These are phyloP conservation scores for Ginglymostoma cirratum DNA, from an alignment of 2,113 vertebrate genomes.

Conservation along the genomic window DNA sequence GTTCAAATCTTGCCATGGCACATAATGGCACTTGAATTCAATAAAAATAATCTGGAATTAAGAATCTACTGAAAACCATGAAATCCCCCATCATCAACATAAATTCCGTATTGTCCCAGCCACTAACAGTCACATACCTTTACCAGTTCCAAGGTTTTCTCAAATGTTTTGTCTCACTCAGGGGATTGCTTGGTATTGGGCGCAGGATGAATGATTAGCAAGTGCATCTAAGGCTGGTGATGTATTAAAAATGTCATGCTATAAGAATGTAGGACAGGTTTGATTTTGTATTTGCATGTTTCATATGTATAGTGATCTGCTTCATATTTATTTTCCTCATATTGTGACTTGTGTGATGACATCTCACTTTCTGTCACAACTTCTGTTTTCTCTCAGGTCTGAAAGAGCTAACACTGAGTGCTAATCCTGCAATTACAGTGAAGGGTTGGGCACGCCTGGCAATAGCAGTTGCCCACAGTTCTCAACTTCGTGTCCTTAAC, in stretches of 20 bases:
- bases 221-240: not conserved
- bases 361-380: not conserved
- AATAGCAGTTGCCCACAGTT: slow-evolving; percentile 90
- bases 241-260: not conserved
- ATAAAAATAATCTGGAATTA: too few relatives aligned
- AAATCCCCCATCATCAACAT: too few relatives aligned
- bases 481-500: slow-evolving; percentile 85
- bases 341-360: not conserved
- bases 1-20: too few relatives aligned
- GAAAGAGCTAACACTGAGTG: slow-evolving; percentile 86
- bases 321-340: not conserved
- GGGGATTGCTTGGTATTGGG: not conserved
- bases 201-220: not conserved
- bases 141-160: not conserved
- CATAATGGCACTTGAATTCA: too few relatives aligned
- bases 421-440: slow-evolving; percentile 82
- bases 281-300: not conserved
- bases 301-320: not conserved
- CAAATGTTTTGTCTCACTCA: not conserved
- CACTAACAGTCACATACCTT: too few relatives aligned
- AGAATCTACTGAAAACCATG: too few relatives aligned
- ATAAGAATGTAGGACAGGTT: not conserved
- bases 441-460: slow-evolving; percentile 85
- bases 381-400: slow-evolving; percentile 60
- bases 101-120: too few relatives aligned